phyloP scores from a whole-genome alignment of 2,797 vertebrate species.

The Hipposideros larvatus region DNA sequence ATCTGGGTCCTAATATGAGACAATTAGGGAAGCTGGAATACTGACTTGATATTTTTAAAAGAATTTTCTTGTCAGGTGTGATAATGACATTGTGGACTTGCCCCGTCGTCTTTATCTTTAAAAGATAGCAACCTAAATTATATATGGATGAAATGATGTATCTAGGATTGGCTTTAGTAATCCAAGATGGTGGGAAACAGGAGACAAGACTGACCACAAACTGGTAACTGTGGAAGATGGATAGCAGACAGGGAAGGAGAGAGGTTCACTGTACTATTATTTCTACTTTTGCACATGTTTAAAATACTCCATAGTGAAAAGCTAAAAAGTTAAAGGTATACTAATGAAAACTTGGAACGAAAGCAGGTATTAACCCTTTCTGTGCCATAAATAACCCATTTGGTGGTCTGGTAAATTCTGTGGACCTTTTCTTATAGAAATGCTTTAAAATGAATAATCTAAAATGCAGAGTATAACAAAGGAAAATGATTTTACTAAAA shows the following conservation, averaged over 20 bases:
- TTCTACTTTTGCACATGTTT: not conserved
- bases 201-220: not conserved
- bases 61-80: not conserved
- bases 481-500: slow-evolving; percentile 16
- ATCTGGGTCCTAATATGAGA: not conserved
- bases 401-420: slow-evolving; percentile 10
- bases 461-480: not conserved
- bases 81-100: not conserved
- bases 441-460: not conserved
- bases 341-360: not conserved
- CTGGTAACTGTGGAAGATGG: not conserved
- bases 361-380: not conserved
- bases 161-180: not conserved
- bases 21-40: not conserved
- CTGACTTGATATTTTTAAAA: not conserved
- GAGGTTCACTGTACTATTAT: not conserved
- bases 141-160: not conserved
- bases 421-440: not conserved
- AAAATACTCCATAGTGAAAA: slow-evolving; percentile 39
- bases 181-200: not conserved
- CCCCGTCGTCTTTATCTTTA: not conserved
- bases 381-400: not conserved
- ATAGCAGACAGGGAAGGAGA: not conserved
- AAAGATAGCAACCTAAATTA: slow-evolving; percentile 45
- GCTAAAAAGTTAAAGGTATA: not conserved